Percentiles rank a stretch among this genome's conserved stretches.
These are phyloP conservation scores for Austrolebias charrua DNA, from an alignment of 2,797 vertebrate genomes.

Conservation along the genomic window DNA sequence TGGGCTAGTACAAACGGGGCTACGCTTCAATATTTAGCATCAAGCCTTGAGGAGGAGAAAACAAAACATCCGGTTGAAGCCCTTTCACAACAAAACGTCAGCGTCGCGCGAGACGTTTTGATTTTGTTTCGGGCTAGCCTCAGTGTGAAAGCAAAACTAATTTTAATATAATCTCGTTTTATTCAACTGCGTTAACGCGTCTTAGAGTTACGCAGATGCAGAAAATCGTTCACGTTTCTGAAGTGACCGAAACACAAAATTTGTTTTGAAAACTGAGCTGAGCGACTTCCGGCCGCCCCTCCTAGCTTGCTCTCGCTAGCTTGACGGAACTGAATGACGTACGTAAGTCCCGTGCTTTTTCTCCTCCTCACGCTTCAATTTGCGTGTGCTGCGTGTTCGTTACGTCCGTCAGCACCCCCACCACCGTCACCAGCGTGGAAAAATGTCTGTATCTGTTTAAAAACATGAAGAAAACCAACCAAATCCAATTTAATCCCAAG, in stretches of 20 bases:
- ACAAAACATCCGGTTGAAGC: constrained; percentile 5
- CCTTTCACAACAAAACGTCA: constrained; percentile 42
- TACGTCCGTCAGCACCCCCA: constrained; percentile 72
- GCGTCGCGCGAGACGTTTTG: accelerated
- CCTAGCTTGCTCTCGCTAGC: neutral
- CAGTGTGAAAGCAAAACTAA: accelerated
- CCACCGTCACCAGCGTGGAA: constrained; percentile 74
- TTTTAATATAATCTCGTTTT: accelerated
- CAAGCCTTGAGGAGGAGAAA: neutral
- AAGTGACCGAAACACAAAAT: accelerated
- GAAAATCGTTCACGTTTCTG: accelerated
- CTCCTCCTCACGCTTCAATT: constrained; percentile 71
- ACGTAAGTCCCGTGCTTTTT: constrained; percentile 55
- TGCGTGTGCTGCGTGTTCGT: constrained; percentile 78
- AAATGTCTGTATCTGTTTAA: constrained; percentile 48
- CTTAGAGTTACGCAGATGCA: accelerated
- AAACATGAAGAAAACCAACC: constrained; percentile 26
- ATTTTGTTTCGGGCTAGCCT: neutral
- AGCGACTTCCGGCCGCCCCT: neutral
- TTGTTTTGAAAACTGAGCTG: constrained; percentile 17
- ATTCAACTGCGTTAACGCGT: accelerated
- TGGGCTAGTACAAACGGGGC: constrained; percentile 69
- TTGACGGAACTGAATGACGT: constrained; percentile 59
- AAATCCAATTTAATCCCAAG: constrained; percentile 29
- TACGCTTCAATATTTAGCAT: constrained; percentile 51